These are phyloP conservation scores for Lophotis ruficrista DNA, from an alignment of 2,113 vertebrate genomes.

Conservation along the genomic window DNA sequence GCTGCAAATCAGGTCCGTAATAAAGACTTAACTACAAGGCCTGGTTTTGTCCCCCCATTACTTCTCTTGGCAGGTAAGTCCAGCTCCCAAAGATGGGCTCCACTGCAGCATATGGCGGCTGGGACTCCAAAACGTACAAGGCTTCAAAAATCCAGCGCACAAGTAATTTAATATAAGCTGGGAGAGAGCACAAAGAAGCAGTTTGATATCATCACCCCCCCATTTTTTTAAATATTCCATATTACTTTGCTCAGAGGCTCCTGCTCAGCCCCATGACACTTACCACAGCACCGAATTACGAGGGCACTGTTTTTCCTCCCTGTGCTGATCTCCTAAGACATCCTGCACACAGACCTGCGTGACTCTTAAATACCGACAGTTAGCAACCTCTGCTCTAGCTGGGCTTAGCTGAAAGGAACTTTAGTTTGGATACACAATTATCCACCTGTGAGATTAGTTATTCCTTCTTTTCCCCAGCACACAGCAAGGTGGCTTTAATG, in stretches of 20 bases:
- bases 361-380: not conserved
- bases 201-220: not conserved
- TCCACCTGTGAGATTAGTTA: not conserved
- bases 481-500: not conserved
- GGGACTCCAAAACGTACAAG: not conserved
- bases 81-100: not conserved
- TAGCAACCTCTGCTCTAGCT: not conserved
- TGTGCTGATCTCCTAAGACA: not conserved
- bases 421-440: not conserved
- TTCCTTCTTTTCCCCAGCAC: not conserved
- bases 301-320: not conserved
- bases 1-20: not conserved
- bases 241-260: not conserved
- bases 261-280: not conserved
- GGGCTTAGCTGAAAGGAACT: constrained; percentile 28
- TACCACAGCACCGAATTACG: constrained; percentile 2
- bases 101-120: not conserved
- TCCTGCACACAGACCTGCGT: not conserved
- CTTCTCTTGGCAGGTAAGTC: not conserved
- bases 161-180: not conserved
- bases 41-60: too few relatives aligned
- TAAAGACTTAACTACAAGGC: not conserved
- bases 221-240: not conserved
- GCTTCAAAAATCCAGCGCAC: not conserved
- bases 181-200: not conserved